Evolutionary conservation across 2,113 vertebrate species (phyloP).

Genomic region (Dipodomys stephensi): DNA sequence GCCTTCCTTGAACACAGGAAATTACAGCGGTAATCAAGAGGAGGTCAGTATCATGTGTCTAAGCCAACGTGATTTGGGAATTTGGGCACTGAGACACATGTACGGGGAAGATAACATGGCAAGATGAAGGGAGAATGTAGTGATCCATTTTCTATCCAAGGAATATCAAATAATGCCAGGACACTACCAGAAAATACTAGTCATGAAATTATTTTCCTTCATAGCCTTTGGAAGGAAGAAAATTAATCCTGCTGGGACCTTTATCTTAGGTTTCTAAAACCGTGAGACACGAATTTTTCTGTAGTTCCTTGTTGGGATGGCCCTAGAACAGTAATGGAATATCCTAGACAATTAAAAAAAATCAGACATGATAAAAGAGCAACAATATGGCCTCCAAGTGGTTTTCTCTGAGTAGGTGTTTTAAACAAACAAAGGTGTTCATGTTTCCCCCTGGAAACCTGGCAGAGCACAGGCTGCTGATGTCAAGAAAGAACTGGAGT

Average conservation of each 20-base stretch:
- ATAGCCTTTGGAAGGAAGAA: not conserved
- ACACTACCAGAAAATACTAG: not conserved
- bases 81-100: not conserved
- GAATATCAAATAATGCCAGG: not conserved
- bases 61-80: not conserved
- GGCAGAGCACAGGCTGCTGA: not conserved
- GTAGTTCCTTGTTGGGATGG: not conserved
- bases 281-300: not conserved
- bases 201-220: not conserved
- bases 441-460: not conserved
- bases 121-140: not conserved
- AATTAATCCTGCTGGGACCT: not conserved
- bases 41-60: not conserved
- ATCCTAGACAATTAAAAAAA: not conserved
- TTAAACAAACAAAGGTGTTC: not conserved
- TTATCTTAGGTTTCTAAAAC: not conserved
- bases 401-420: not conserved
- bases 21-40: constrained; percentile 1
- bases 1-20: not conserved
- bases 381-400: not conserved
- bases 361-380: not conserved
- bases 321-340: not conserved
- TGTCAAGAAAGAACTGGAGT: not conserved
- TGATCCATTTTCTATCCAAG: not conserved
- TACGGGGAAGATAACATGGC: not conserved